Conservation (phyloP, 2,797 vertebrate species). For the Masticophis lateralis region DNA sequence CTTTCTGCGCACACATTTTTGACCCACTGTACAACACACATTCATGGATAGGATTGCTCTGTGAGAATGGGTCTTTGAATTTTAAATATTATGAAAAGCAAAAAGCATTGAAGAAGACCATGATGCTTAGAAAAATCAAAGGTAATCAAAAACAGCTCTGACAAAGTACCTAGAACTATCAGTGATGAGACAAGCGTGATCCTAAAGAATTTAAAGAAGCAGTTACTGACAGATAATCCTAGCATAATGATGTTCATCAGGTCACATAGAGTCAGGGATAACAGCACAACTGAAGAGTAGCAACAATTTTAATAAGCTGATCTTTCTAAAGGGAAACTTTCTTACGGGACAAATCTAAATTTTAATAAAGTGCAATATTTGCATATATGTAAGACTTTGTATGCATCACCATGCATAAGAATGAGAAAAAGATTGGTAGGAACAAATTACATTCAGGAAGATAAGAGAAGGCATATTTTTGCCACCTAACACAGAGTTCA, state of each 20-base stretch:
- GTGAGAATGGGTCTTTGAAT: background rate
- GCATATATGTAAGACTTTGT: background rate
- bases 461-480: background rate
- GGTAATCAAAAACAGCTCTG: background rate
- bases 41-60: background rate
- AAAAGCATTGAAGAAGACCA: background rate
- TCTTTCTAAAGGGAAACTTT: background rate
- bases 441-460: background rate
- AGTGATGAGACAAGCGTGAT: background rate
- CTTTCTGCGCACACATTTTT: background rate
- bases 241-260: background rate
- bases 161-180: background rate
- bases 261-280: background rate
- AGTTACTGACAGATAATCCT: background rate
- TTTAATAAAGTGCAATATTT: background rate
- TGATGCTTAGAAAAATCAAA: background rate
- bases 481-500: background rate
- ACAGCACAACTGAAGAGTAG: background rate
- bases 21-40: background rate
- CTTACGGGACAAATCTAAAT: background rate
- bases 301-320: background rate
- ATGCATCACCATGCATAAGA: background rate
- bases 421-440: background rate
- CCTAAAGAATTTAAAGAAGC: background rate
- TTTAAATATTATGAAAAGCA: background rate